These are phyloP conservation scores for Drepana falcataria DNA, from an alignment of 2,888 invertebrate species.

Conservation along the genomic window DNA sequence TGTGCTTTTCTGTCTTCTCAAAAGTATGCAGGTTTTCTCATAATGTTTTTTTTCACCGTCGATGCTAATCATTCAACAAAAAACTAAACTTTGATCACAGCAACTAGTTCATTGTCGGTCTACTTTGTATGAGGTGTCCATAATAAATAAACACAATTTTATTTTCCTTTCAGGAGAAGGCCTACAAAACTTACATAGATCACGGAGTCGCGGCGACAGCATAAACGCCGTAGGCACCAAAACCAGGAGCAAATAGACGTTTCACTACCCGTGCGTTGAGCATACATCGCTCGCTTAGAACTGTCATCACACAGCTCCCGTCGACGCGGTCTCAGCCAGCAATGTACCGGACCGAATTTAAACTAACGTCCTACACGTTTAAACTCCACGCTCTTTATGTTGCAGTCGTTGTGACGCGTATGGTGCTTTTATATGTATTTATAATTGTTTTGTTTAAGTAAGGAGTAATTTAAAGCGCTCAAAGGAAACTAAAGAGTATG, in stretches of 20 bases:
- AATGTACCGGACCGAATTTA: conserved; percentile 58
- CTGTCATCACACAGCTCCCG: conserved; percentile 19
- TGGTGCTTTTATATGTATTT: conserved; percentile 63
- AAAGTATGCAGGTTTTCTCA: too few species aligned
- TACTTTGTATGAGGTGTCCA: too few species aligned
- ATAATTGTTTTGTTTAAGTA: conserved; percentile 31
- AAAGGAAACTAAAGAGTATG: conserved; percentile 1
- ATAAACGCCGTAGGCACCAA: conserved; percentile 84
- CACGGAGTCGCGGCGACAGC: conserved; percentile 89
- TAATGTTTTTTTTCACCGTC: too few species aligned
- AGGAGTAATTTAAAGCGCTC: conserved; percentile 4
- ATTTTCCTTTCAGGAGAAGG: conserved; percentile 77
- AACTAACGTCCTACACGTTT: conserved; percentile 44
- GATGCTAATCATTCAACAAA: too few species aligned
- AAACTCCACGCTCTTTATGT: conserved; percentile 34
- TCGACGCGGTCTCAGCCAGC: conserved; percentile 31
- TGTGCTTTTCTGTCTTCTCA: too few species aligned
- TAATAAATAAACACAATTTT: too few species aligned
- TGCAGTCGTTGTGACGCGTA: conserved; percentile 57
- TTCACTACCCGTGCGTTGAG: conserved; percentile 9
- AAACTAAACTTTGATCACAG: too few species aligned
- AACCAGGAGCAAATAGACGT: conserved; percentile 65
- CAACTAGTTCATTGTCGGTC: too few species aligned
- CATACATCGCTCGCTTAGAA: conserved; percentile 31
- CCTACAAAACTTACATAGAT: conserved; percentile 84